These are phyloP conservation scores for Drosophila mulleri DNA, from an alignment of 2,888 invertebrate genomes.

Conservation along the genomic window DNA sequence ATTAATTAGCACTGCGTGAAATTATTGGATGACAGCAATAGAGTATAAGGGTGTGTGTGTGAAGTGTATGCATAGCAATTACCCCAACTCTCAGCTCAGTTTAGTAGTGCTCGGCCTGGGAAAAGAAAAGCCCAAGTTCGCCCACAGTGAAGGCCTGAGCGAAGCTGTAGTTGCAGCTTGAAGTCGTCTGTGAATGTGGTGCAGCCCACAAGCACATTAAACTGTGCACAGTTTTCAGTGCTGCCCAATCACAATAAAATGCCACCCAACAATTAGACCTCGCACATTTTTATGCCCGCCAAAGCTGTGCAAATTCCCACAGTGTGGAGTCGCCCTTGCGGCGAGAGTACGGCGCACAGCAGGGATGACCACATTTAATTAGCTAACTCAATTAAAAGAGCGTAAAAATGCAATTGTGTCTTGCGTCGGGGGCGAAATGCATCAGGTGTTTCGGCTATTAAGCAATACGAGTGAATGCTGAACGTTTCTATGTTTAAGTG, in stretches of 20 bases:
- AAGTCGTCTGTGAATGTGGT: conserved; percentile 23
- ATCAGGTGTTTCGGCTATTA: conserved; percentile 70
- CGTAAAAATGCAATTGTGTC: conserved; percentile 68
- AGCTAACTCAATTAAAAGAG: conserved; percentile 78
- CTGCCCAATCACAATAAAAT: conserved; percentile 76
- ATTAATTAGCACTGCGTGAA: conserved; percentile 80
- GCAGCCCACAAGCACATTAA: conserved; percentile 40
- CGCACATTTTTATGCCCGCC: conserved; percentile 69
- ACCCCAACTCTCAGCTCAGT: conserved; percentile 23
- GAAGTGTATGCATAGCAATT: conserved; percentile 64
- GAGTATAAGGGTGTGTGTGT: conserved; percentile 35
- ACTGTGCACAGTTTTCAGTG: conserved; percentile 42
- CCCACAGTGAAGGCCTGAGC: conserved; percentile 20
- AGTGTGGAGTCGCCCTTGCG: conserved; percentile 30
- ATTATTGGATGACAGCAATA: conserved; percentile 53
- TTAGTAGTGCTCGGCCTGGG: conserved; percentile 52
- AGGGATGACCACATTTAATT: conserved; percentile 66
- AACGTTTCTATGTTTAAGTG: background rate
- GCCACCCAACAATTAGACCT: conserved; percentile 67
- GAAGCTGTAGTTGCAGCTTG: conserved; percentile 3
- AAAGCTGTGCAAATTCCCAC: conserved; percentile 75
- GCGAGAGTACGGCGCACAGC: conserved; percentile 5
- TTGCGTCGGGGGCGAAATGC: conserved; percentile 18
- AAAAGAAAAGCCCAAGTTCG: conserved; percentile 45
- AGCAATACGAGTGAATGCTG: conserved; percentile 19